Base-by-base conservation (phyloP, 2,888 invertebrate genomes). In the Clanis bilineata region DNA sequence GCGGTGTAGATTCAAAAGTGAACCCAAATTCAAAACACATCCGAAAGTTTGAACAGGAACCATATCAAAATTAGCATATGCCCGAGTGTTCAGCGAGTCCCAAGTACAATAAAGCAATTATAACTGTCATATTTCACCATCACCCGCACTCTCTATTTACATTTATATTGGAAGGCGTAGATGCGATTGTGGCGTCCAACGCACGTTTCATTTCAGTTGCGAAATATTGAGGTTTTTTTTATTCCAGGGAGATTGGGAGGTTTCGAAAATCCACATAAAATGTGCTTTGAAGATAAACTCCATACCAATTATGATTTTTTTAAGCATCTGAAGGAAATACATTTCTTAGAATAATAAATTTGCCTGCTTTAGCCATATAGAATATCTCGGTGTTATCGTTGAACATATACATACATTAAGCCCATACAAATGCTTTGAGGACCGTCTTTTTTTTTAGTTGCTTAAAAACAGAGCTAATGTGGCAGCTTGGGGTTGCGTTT, bases 51-150 rank as follows among this genome's bases (percentile, higher is more conserved):
- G 18, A 32, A 51, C 18, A 51, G 51, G 18, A 51, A 32, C 28
- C 28, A 47, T 38, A 56, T 15, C 32, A 55, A 43, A 72, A 88
- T 88, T 88, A 82, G 76, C 88, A 85, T 86, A 86, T 70, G 73
- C 36, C 70, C 60, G 44, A 56, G 21, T 36, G 67, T 62, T 65
- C 64, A 15, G 15, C 70, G 73, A 77, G 72, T 77, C 71, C 75
- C 79, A 82, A 86, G 86, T 80, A 85, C 90, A 91, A 91, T 91
- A 91, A 90, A 91, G 86, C 90, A 92, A 92, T 92, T 91, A 91
- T 89, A 85, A 84, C 88, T 83, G 90, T 86, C 88, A 90, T 90
- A 91, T 91, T 91, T 91, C 90, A 87, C 77, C 77, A 90, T 91
- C 90, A 87, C 77, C 77, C 76, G 71, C 65, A 64, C 69, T 67